Conservation (phyloP, 2,797 vertebrate species). For the Numenius phaeopus region DNA sequence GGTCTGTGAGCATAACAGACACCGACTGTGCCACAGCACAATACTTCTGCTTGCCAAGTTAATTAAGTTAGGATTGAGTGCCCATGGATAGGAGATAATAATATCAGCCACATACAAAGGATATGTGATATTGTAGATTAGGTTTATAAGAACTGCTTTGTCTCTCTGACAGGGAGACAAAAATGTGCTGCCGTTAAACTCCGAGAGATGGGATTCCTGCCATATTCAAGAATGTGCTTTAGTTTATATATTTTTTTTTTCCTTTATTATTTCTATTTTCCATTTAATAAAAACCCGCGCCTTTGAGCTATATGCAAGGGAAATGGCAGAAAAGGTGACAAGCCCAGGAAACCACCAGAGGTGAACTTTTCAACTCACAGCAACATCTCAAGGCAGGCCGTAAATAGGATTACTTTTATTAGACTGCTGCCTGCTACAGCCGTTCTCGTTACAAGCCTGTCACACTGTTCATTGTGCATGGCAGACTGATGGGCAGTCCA, state of each 20-base stretch:
- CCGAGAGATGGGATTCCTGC: conserved; percentile 14
- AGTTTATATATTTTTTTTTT: not conserved
- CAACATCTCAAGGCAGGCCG: conserved; percentile 17
- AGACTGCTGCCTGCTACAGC: not conserved
- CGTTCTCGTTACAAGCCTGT: conserved; percentile 21
- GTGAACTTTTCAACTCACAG: conserved; percentile 57
- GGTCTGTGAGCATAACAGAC: conserved; percentile 16
- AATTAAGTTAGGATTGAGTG: conserved; percentile 75
- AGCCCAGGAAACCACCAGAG: not conserved
- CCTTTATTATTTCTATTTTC: conserved; percentile 48
- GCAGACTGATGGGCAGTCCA: not conserved
- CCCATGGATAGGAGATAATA: conserved; percentile 42
- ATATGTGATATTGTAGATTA: conserved; percentile 54
- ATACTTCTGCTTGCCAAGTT: conserved; percentile 60
- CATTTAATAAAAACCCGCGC: conserved; percentile 26
- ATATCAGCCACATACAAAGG: conserved; percentile 45
- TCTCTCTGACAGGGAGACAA: conserved; percentile 48
- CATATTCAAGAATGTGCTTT: not conserved
- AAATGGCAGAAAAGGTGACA: conserved; percentile 7
- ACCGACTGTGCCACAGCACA: conserved; percentile 16
- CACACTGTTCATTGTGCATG: not conserved
- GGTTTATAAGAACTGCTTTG: conserved; percentile 35
- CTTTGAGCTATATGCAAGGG: not conserved
- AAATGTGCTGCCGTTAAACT: conserved; percentile 8
- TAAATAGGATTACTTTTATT: conserved; percentile 53